phyloP scores from a whole-genome alignment of 2,888 invertebrate genomes.

The Chirona hameri region DNA sequence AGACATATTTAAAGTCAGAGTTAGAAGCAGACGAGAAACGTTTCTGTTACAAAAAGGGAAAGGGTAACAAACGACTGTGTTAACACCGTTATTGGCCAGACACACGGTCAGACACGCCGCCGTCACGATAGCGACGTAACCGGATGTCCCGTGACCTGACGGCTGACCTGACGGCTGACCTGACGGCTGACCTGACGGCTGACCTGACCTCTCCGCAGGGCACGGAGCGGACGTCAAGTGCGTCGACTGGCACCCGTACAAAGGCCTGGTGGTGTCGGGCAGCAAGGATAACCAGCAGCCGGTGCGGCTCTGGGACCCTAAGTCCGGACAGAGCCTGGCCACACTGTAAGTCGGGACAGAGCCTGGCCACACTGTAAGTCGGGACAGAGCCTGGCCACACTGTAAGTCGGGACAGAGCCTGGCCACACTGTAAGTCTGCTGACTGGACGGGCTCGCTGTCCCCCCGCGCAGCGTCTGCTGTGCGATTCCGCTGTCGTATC shows the following conservation, averaged over 20 bases:
- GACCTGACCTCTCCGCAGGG: conserved; percentile 53
- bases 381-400: conserved; percentile 23
- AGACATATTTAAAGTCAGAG: no score
- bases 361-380: conserved; percentile 25
- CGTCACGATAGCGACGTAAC: no score
- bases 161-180: neutral
- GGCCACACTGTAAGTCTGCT: conserved; percentile 3
- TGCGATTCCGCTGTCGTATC: neutral
- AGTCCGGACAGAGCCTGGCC: conserved; percentile 8
- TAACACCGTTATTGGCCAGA: no score
- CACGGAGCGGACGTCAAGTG: conserved; percentile 99
- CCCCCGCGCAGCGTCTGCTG: neutral
- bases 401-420: conserved; percentile 46
- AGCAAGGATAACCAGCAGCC: conserved; percentile 99
- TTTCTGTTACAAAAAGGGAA: no score
- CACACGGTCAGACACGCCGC: no score
- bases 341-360: conserved; percentile 26
- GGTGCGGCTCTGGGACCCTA: conserved; percentile 98
- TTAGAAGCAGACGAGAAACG: no score
- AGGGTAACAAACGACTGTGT: no score
- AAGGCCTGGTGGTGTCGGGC: conserved; percentile 93
- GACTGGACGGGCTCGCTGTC: no score
- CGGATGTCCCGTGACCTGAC: neutral
- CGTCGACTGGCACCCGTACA: conserved; percentile 99
- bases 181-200: neutral